phyloP scores from a whole-genome alignment of 2,113 vertebrate species.

The Centropus unirufus region DNA sequence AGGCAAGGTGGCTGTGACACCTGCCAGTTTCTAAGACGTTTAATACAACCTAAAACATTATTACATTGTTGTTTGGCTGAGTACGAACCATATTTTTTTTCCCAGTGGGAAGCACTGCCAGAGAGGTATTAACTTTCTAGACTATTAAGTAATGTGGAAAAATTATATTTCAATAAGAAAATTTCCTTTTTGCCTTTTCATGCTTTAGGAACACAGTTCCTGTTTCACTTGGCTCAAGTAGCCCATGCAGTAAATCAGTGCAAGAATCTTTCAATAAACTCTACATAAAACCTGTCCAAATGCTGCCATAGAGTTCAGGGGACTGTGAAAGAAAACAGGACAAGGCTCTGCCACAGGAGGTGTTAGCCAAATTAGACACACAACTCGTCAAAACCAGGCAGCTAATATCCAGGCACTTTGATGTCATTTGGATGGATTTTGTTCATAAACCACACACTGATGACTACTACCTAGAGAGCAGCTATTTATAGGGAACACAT shows the following conservation, averaged over 20 bases:
- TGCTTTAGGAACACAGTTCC: slow-evolving; percentile 36
- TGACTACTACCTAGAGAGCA: neutral
- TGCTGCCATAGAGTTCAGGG: neutral
- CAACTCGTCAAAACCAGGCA: neutral
- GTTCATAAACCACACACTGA: neutral
- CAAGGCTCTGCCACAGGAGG: neutral
- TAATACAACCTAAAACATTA: slow-evolving; percentile 13
- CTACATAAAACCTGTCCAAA: neutral
- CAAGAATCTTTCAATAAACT: neutral
- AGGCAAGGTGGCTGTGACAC: slow-evolving; percentile 55
- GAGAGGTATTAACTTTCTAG: slow-evolving; percentile 53
- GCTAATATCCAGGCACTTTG: neutral
- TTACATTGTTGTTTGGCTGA: slow-evolving; percentile 33
- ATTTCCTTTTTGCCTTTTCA: slow-evolving; percentile 54
- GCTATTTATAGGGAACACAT: slow-evolving; percentile 12
- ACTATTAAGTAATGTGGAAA: slow-evolving; percentile 64
- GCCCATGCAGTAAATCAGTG: neutral
- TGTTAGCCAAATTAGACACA: neutral
- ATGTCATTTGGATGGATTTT: neutral
- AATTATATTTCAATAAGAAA: slow-evolving; percentile 60
- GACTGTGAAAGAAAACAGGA: neutral
- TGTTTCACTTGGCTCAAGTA: slow-evolving; percentile 54
- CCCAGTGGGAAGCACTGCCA: slow-evolving; percentile 4
- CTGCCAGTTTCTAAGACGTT: neutral
- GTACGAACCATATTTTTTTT: neutral